Evolutionary conservation across 2,888 invertebrate genomes (phyloP).

Genomic region (Melinaea marsaeus): DNA sequence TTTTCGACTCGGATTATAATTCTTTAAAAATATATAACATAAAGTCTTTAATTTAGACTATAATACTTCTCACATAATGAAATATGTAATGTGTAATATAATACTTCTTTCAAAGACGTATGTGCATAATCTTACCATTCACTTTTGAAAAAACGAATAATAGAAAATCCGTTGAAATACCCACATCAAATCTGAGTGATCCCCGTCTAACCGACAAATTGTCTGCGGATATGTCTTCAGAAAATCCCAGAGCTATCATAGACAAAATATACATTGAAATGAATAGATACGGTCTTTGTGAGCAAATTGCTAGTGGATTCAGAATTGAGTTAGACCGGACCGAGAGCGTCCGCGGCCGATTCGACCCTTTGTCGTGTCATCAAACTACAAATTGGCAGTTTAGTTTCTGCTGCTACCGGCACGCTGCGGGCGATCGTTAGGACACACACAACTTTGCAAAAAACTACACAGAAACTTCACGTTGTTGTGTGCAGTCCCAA

Average conservation of each 20-base stretch:
- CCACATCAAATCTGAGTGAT: conserved; percentile 20
- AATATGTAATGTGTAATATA: neutral
- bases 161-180: conserved; percentile 28
- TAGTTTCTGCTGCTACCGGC: conserved; percentile 39
- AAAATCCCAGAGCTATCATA: conserved; percentile 32
- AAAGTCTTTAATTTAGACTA: no score
- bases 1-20: no score
- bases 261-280: conserved; percentile 38
- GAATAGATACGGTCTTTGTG: conserved; percentile 44
- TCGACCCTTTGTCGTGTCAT: conserved; percentile 65
- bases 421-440: conserved; percentile 38
- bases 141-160: conserved; percentile 8
- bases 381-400: conserved; percentile 70
- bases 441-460: conserved; percentile 26
- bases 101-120: conserved; percentile 7
- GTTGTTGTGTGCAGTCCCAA: conserved; percentile 23
- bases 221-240: conserved; percentile 24
- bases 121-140: conserved; percentile 7
- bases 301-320: conserved; percentile 47
- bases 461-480: conserved; percentile 30
- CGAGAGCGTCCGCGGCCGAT: conserved; percentile 38
- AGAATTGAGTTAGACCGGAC: conserved; percentile 50
- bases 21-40: no score
- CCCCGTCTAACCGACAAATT: conserved; percentile 19
- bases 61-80: no score